Conservation (phyloP, 1,140 invertebrate genomes). For the Euwallacea similis region DNA sequence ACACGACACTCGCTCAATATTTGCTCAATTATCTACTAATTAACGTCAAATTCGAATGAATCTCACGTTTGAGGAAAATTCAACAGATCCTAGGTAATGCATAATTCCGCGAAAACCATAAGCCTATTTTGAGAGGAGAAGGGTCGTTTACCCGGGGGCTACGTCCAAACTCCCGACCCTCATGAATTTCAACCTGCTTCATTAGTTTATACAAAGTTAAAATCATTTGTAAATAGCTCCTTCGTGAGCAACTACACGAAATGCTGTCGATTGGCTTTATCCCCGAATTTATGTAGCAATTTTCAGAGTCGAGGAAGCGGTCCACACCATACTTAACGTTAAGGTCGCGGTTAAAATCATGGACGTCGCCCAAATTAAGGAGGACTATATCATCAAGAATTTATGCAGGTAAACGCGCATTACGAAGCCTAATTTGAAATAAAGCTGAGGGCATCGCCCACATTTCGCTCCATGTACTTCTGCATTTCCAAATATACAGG, state of each 20-base stretch:
- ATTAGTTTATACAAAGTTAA: slow-evolving; percentile 2
- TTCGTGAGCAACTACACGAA: neutral
- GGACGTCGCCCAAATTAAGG: slow-evolving; percentile 65
- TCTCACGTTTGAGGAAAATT: neutral
- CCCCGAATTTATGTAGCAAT: neutral
- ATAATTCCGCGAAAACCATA: neutral
- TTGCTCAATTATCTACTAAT: too few species aligned
- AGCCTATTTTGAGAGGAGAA: neutral
- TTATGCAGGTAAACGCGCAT: slow-evolving; percentile 55
- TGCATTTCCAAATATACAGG: slow-evolving; percentile 51
- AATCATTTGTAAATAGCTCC: neutral
- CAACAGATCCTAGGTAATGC: neutral
- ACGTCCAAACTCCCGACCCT: neutral
- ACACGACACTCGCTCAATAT: too few species aligned
- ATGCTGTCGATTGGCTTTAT: too few species aligned
- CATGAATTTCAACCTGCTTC: neutral
- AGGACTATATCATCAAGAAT: slow-evolving; percentile 69
- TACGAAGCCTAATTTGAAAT: too few species aligned
- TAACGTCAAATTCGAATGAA: too few species aligned
- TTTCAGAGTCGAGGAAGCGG: slow-evolving; percentile 38
- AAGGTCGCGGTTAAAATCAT: slow-evolving; percentile 75
- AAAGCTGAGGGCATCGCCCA: too few species aligned
- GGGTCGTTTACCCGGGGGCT: slow-evolving; percentile 2
- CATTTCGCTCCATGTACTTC: too few species aligned
- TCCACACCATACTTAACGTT: slow-evolving; percentile 38